phyloP scores from a whole-genome alignment of 2,113 vertebrate species.

The Myrmecophaga tridactyla region DNA sequence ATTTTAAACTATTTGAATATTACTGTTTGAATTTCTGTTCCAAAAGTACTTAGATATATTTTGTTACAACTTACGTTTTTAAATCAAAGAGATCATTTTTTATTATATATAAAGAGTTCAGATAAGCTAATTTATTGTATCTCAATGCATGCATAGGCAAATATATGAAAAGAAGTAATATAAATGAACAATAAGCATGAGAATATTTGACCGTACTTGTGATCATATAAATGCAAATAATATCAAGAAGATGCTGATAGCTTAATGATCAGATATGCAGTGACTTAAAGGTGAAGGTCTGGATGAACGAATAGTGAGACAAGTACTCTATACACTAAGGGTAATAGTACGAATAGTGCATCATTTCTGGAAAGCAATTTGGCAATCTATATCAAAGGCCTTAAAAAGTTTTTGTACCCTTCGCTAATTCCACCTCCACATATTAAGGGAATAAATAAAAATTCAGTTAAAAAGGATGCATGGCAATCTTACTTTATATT shows the following conservation, averaged over 20 bases:
- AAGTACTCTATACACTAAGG: not conserved
- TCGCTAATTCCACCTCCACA: not conserved
- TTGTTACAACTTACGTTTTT: conserved; percentile 5
- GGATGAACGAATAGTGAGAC: not conserved
- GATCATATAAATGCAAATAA: not conserved
- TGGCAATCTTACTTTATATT: not conserved
- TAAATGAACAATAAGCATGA: not conserved
- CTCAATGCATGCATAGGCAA: not conserved
- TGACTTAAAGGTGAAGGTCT: not conserved
- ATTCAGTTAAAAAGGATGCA: not conserved
- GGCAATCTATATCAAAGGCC: not conserved
- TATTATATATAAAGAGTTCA: not conserved
- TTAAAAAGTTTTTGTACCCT: not conserved
- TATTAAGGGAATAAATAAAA: not conserved
- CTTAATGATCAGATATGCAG: conserved; percentile 7
- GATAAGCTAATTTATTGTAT: not conserved
- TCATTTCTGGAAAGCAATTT: not conserved
- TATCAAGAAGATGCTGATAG: not conserved
- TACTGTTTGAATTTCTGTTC: not conserved
- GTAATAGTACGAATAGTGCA: not conserved
- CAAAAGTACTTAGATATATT: not conserved
- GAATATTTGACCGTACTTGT: not conserved
- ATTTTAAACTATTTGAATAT: not conserved
- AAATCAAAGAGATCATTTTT: not conserved
- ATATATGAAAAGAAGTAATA: not conserved